A percentile compares a stretch with the other conserved stretches of the same genome.
Evolutionary conservation across 2,888 invertebrate genomes (phyloP).

Genomic region (Mythimna loreyi): DNA sequence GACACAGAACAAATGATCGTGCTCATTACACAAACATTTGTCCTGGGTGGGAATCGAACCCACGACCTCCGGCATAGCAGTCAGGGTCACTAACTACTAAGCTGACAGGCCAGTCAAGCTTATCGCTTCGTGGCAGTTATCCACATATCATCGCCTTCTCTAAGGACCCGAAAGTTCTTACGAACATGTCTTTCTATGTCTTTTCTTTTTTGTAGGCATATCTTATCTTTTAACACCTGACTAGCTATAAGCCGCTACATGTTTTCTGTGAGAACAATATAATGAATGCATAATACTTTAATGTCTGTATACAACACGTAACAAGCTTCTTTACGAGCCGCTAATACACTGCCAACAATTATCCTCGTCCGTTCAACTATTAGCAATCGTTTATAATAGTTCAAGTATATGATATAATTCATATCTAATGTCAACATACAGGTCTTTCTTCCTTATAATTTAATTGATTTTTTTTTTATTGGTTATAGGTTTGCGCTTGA

Average conservation of each 20-base stretch:
- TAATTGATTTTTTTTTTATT: slow-evolving; percentile 1
- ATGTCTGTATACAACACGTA: slow-evolving; percentile 9
- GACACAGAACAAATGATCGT: too few relatives aligned
- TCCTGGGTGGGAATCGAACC: too few relatives aligned
- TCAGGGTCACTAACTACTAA: too few relatives aligned
- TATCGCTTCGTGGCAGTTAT: not conserved
- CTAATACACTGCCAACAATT: slow-evolving; percentile 26
- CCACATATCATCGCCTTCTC: not conserved
- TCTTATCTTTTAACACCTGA: not conserved
- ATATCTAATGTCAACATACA: not conserved
- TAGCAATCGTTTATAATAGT: slow-evolving; percentile 18
- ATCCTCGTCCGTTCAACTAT: slow-evolving; percentile 19
- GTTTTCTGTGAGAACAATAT: not conserved
- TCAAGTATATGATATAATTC: slow-evolving; percentile 22
- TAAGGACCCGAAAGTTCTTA: too few relatives aligned
- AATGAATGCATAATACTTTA: not conserved
- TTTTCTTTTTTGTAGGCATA: too few relatives aligned
- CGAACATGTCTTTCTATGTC: not conserved
- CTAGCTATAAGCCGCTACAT: not conserved
- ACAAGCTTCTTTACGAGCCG: slow-evolving; percentile 16
- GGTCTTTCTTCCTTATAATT: slow-evolving; percentile 22
- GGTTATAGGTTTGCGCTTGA: too few relatives aligned
- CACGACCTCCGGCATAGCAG: too few relatives aligned
- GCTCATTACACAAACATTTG: too few relatives aligned
- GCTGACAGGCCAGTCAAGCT: too few relatives aligned